Base-by-base conservation (phyloP, 2,797 vertebrate genomes). In the Parambassis ranga region DNA sequence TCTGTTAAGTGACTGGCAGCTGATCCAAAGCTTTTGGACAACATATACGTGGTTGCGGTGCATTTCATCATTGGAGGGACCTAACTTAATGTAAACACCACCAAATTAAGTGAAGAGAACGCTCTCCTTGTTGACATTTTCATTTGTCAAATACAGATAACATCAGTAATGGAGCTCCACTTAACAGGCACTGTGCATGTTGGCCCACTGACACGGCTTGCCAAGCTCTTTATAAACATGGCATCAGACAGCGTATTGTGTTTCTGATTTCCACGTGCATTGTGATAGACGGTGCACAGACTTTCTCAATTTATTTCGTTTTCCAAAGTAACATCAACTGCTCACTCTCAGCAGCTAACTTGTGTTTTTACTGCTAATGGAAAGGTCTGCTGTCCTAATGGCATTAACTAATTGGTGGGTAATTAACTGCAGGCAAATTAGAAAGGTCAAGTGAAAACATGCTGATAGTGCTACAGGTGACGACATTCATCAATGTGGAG, bases 1-100 rank as follows among this genome's bases (percentile, higher is more conserved):
- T 39, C 63, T 44, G 41, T 15, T 23, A 7, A n/a, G 67, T 24
- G 41, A 0, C 31, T 59, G 75, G 79, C 72, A 77, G 80, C 65
- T 39, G 71, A 14, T 30, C 22, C 7, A 9, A 48, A 7, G 53
- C 43, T 19, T 32, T 44, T 50, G 23, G 36, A 31, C 11, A 26
- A 27, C 4, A 5, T 32, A n/a, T 30, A 28, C 10, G 0, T 30
- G 43, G 41, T 10, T 43, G 50, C 52, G 14, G 46, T 36, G 41
- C 7, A 52, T 68, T 66, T 37, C 66, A 56, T 77, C 58, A 57
- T 46, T 14, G 30, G 43, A 65, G 24, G 46, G 36, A 36, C 20
- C 10, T 26, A 27, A 6, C 32, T 41, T 13, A 39, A 7, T 57
- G 33, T 55, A 28, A 58, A 60, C 10, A 19, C 16, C 24, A 13